These are phyloP conservation scores for Tortricodes alternella DNA, from an alignment of 2,888 invertebrate genomes.

Conservation along the genomic window DNA sequence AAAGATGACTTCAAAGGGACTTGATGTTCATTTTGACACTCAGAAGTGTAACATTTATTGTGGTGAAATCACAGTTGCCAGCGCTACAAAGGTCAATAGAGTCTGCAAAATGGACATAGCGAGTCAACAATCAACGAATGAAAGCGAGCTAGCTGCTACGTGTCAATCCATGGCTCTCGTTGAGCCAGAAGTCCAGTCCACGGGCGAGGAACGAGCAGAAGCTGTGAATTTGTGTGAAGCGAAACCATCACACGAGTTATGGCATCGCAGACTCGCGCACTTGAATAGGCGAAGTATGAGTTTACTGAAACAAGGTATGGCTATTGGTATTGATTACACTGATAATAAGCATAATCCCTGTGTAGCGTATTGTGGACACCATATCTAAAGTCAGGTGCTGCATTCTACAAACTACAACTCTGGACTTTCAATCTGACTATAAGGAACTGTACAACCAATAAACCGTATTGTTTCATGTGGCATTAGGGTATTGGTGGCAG, in stretches of 20 bases:
- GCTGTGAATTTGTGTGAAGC: neutral
- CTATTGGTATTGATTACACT: conserved; percentile 29
- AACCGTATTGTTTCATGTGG: conserved; percentile 39
- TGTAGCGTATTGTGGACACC: conserved; percentile 34
- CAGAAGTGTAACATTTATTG: conserved; percentile 27
- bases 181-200: neutral
- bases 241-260: conserved; percentile 16
- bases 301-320: conserved; percentile 31
- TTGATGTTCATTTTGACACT: conserved; percentile 16
- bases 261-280: conserved; percentile 33
- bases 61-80: conserved; percentile 17
- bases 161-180: neutral
- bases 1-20: conserved; percentile 14
- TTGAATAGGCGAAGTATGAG: conserved; percentile 29
- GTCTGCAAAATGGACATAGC: conserved; percentile 25
- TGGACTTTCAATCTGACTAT: conserved; percentile 38
- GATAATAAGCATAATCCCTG: conserved; percentile 18
- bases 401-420: conserved; percentile 37
- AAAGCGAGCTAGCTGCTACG: neutral
- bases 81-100: conserved; percentile 25
- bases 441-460: conserved; percentile 31
- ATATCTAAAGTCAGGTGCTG: conserved; percentile 31
- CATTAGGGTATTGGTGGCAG: conserved; percentile 33
- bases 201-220: neutral
- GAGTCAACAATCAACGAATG: neutral